phyloP scores from a whole-genome alignment of 2,797 vertebrate genomes.

The Arctocebus calabarensis region DNA sequence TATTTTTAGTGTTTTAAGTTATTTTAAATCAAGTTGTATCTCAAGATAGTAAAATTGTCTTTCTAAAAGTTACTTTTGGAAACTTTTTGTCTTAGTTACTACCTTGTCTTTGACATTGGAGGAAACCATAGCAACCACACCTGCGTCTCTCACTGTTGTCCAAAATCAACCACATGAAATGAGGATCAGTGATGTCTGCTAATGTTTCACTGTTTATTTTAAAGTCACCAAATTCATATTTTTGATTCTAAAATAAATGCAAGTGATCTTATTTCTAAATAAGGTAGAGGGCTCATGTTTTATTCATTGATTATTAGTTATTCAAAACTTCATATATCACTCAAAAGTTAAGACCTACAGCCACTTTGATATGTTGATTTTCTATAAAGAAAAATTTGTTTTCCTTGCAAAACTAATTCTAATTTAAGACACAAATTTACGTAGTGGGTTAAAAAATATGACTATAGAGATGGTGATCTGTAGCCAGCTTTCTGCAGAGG shows the following conservation, averaged over 20 bases:
- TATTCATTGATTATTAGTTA: background rate
- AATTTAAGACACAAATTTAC: background rate
- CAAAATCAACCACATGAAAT: background rate
- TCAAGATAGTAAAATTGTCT: background rate
- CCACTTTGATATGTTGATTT: background rate
- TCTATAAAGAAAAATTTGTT: background rate
- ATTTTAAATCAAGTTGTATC: background rate
- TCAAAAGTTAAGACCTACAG: background rate
- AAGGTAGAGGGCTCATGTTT: background rate
- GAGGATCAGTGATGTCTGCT: background rate
- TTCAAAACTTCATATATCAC: background rate
- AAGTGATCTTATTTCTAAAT: background rate
- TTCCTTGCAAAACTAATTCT: conserved; percentile 6
- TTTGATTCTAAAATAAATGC: background rate
- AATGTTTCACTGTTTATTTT: conserved; percentile 6
- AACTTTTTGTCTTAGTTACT: background rate
- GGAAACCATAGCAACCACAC: background rate
- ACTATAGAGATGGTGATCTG: too few species aligned
- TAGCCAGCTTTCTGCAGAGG: too few species aligned
- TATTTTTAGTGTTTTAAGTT: conserved; percentile 15
- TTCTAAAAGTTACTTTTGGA: background rate
- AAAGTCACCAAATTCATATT: background rate
- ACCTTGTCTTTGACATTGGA: conserved; percentile 14
- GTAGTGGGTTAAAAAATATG: background rate
- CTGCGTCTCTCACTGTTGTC: background rate